Conservation (phyloP, 2,797 vertebrate species). For the Nothura maculosa region DNA sequence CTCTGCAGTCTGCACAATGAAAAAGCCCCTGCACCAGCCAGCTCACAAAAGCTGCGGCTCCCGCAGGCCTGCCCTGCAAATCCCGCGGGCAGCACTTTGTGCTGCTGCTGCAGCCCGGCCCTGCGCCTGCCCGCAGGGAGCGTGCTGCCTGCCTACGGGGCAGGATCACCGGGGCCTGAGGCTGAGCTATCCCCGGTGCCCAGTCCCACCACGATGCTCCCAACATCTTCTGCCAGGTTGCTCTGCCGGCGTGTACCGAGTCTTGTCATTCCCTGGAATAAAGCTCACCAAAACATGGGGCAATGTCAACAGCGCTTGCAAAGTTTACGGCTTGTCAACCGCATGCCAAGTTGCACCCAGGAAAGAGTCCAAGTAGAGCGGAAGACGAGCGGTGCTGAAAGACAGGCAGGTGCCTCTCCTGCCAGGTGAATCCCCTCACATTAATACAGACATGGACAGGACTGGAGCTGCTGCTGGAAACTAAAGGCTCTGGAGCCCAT, state of each 20-base stretch:
- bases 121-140: not conserved
- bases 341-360: not conserved
- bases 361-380: not conserved
- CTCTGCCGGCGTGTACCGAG: not conserved
- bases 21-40: not conserved
- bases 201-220: not conserved
- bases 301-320: conserved; percentile 27
- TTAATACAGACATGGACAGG: not conserved
- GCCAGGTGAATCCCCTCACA: not conserved
- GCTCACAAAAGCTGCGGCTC: not conserved
- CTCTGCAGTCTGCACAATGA: not conserved
- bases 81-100: not conserved
- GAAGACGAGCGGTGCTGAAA: not conserved
- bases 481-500: not conserved
- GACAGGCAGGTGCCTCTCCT: conserved; percentile 24
- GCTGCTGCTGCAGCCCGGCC: not conserved
- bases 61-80: not conserved
- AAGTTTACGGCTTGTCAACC: not conserved
- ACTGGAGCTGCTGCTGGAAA: not conserved
- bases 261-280: not conserved
- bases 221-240: not conserved
- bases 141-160: not conserved
- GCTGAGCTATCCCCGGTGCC: not conserved
- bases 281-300: conserved; percentile 16
- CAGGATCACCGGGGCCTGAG: not conserved